phyloP scores from a whole-genome alignment of 2,888 invertebrate genomes.

The Tineola bisselliella region DNA sequence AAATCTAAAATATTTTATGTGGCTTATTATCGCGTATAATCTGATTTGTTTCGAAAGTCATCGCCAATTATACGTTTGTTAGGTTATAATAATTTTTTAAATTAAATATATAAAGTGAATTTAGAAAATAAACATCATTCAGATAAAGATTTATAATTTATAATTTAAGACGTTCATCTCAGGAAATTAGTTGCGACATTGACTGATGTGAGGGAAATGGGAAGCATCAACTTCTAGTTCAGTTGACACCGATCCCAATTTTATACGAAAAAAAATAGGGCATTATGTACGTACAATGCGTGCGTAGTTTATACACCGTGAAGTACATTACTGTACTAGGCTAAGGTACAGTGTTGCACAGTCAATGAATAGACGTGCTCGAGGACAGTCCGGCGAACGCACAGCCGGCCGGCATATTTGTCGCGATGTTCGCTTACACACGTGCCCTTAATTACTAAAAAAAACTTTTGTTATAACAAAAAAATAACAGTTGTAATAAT shows the following conservation, averaged over 20 bases:
- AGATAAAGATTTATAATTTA: conserved; percentile 1
- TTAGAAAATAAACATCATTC: not conserved
- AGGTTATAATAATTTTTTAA: not conserved
- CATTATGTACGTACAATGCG: not conserved
- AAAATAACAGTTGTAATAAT: not conserved
- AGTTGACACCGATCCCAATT: conserved; percentile 13
- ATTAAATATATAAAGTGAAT: not conserved
- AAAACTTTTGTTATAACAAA: not conserved
- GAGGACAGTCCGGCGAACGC: not conserved
- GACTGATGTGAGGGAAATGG: conserved; percentile 15
- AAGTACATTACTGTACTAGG: not conserved
- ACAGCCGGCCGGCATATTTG: not conserved
- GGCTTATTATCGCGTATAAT: too few relatives aligned
- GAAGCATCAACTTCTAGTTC: not conserved
- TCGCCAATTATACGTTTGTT: too few relatives aligned
- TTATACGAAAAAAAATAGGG: conserved; percentile 8
- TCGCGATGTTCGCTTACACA: not conserved
- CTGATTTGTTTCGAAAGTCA: too few relatives aligned
- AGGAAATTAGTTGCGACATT: conserved; percentile 15
- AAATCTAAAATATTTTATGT: too few relatives aligned
- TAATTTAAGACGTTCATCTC: not conserved
- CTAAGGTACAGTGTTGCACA: not conserved
- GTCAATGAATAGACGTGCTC: conserved; percentile 9
- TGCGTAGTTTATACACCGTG: not conserved
- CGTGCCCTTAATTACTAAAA: not conserved